phyloP scores from a whole-genome alignment of 2,888 invertebrate species.

The Thera britannica region DNA sequence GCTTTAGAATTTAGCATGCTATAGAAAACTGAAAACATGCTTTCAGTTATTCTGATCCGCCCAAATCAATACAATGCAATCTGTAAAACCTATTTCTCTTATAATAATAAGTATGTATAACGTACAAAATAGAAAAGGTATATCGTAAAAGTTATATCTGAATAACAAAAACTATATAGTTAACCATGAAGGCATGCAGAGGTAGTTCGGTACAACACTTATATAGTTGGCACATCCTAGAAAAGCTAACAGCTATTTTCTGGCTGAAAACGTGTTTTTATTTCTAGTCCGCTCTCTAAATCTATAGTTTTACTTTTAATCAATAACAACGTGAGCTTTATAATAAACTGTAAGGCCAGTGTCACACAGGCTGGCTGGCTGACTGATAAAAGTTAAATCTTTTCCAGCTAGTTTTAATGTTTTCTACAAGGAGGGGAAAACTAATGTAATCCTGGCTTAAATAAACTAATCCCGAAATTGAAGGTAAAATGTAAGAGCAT shows the following conservation, averaged over 20 bases:
- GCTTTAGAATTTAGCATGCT: constrained; percentile 68
- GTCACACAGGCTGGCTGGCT: background rate
- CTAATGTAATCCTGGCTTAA: constrained; percentile 13
- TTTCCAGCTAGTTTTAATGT: background rate
- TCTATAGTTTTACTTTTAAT: constrained; percentile 16
- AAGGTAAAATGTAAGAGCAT: constrained; percentile 57
- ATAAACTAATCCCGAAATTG: constrained; percentile 50
- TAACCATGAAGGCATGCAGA: constrained; percentile 77
- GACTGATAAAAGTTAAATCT: background rate
- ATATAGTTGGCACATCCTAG: constrained; percentile 50
- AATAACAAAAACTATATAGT: constrained; percentile 76
- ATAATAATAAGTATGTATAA: constrained; percentile 61
- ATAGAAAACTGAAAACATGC: constrained; percentile 69
- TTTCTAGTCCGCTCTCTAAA: constrained; percentile 22
- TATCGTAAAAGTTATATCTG: constrained; percentile 59
- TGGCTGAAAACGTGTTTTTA: constrained; percentile 6
- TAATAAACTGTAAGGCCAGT: constrained; percentile 17
- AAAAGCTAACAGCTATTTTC: constrained; percentile 1
- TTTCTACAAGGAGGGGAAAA: background rate
- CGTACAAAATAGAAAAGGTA: constrained; percentile 70
- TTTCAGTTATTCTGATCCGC: constrained; percentile 49
- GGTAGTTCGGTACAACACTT: constrained; percentile 75
- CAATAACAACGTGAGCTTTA: constrained; percentile 17
- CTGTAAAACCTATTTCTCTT: constrained; percentile 55
- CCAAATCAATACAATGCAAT: constrained; percentile 29